A percentile compares a stretch with the other conserved stretches of the same genome.
Conservation (phyloP, 2,113 vertebrate genomes). For the Gasterosteus aculeatus region DNA sequence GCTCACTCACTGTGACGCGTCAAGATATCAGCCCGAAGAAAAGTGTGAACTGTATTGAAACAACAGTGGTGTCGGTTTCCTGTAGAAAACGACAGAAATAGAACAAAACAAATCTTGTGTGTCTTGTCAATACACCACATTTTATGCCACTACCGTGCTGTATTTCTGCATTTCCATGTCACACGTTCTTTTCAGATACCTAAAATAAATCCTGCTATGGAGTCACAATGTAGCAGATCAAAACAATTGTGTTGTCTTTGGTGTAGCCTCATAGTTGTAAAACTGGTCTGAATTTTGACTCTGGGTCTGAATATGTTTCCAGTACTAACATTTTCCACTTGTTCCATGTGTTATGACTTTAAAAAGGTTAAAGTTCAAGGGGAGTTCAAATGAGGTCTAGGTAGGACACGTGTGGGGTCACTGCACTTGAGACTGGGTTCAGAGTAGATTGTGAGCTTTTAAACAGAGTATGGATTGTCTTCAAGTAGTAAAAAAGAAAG, state of each 20-base stretch:
- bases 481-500: constrained; percentile 52
- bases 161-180: not conserved
- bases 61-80: not conserved
- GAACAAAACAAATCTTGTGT: not conserved
- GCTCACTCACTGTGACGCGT: not conserved
- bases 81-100: not conserved
- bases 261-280: not conserved
- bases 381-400: constrained; percentile 30
- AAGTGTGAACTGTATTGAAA: not conserved
- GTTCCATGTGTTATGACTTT: not conserved
- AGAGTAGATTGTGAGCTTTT: constrained; percentile 53
- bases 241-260: constrained; percentile 2
- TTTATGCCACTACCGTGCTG: not conserved
- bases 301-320: not conserved
- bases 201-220: not conserved
- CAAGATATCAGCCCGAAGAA: not conserved
- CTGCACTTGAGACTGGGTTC: constrained; percentile 17
- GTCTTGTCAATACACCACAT: not conserved
- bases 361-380: not conserved
- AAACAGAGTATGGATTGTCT: constrained; percentile 54
- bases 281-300: not conserved
- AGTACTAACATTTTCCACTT: not conserved
- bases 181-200: not conserved
- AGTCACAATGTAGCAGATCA: constrained; percentile 9
- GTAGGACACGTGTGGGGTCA: constrained; percentile 34